A percentile compares a stretch with the other conserved stretches of the same genome.
These are phyloP conservation scores for Coregonus ussuriensis DNA, from an alignment of 2,797 vertebrate species.

Conservation along the genomic window DNA sequence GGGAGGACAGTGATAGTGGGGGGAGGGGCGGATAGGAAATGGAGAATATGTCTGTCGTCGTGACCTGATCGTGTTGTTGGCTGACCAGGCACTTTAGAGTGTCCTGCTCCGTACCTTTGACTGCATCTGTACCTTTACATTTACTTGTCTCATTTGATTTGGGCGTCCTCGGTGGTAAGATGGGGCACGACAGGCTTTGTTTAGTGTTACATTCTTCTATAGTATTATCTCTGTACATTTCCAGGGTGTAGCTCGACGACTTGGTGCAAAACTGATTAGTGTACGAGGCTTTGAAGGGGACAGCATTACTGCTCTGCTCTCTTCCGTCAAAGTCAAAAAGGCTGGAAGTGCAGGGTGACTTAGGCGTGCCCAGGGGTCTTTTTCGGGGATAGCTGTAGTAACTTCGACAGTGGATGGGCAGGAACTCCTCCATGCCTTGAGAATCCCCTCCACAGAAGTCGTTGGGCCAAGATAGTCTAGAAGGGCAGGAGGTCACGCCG, in stretches of 20 bases:
- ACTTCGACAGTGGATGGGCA: slow-evolving; percentile 83
- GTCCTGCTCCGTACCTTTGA: slow-evolving; percentile 76
- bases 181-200: slow-evolving; percentile 93
- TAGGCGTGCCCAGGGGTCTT: slow-evolving; percentile 85
- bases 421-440: slow-evolving; percentile 79
- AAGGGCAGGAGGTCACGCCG: slow-evolving; percentile 65
- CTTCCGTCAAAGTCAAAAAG: slow-evolving; percentile 80
- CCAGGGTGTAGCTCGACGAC: slow-evolving; percentile 90
- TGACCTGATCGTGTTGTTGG: slow-evolving; percentile 70
- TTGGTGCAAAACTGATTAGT: slow-evolving; percentile 81
- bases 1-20: slow-evolving; percentile 70
- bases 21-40: slow-evolving; percentile 75
- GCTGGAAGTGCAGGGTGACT: slow-evolving; percentile 82
- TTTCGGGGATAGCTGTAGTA: slow-evolving; percentile 96
- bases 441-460: slow-evolving; percentile 83
- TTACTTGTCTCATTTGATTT: slow-evolving; percentile 77
- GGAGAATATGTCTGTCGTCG: slow-evolving; percentile 74
- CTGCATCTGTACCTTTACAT: slow-evolving; percentile 66
- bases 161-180: slow-evolving; percentile 88
- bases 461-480: slow-evolving; percentile 92
- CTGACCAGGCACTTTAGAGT: slow-evolving; percentile 60
- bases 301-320: slow-evolving; percentile 56
- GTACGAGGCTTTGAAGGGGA: slow-evolving; percentile 52
- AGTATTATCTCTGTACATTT: slow-evolving; percentile 82
- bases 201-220: slow-evolving; percentile 76